Base-by-base conservation (phyloP, 2,113 vertebrate species). In the Entomyzon cyanotis region DNA sequence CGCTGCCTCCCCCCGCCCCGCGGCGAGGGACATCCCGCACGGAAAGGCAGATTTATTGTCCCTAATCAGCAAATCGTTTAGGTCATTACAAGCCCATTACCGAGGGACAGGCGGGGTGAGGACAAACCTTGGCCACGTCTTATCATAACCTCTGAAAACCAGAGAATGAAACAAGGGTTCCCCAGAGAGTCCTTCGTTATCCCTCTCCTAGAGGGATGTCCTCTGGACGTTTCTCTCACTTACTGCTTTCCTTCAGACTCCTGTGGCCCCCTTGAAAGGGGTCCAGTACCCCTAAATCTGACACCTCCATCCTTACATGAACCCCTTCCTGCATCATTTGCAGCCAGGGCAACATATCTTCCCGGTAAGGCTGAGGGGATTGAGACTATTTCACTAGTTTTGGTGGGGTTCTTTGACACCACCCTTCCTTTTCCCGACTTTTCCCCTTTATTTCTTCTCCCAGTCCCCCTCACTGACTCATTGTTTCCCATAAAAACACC, bases 1-100 rank as follows among this genome's bases (percentile, higher is more conserved):
- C 64, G 31, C 87, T 28, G 87, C 62, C 75, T 67, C 70, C 47
- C 27, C 33, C 78, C 49, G 55, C 64, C 39, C 56, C 75, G 65
- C 9, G 6, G 49, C 5, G 46, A 63, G 73, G 63, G 84, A 84
- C 81, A 84, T 50, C 69, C 74, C 52, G 42, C 50, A 96, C 93
- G 91, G 98, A 97, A 98, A 98, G 98, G 98, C 98, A 98, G 98
- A 98, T 99, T 98, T 98, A 99, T 99, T 99, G 98, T 99, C 97
- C 97, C 93, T 98, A 98, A 98, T 99, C 98, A 99, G 98, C 98
- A 98, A 98, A 98, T 98, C 98, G 98, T 98, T 99, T 98, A 98
- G 98, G 97, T 99, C 98, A 98, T 99, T 98, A 98, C 98, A 98
- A 98, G 97, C 98, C 98, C 98, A 98, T 99, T 99, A 98, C 97